These are phyloP conservation scores for Drosophila borealis DNA, from an alignment of 2,888 invertebrate genomes.

Conservation along the genomic window DNA sequence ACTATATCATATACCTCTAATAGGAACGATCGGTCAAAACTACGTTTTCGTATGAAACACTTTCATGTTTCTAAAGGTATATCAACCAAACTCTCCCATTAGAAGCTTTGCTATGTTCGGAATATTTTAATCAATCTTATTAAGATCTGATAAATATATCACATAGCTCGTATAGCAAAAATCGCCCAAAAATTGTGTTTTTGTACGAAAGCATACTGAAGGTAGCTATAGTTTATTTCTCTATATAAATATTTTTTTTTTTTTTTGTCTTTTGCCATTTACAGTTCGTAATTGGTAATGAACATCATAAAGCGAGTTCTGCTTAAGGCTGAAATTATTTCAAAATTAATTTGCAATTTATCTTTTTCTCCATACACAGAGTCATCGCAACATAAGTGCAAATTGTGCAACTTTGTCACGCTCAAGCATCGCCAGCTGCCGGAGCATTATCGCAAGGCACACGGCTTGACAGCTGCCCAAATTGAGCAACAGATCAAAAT, in stretches of 20 bases:
- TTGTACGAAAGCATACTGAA: no score
- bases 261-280: background rate
- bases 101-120: no score
- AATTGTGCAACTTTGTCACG: slow-evolving; percentile 70
- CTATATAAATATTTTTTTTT: background rate
- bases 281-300: background rate
- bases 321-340: background rate
- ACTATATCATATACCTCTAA: no score
- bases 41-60: no score
- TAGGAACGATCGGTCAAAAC: no score
- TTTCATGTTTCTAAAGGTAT: no score
- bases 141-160: background rate
- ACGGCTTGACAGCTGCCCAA: slow-evolving; percentile 51
- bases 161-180: no score
- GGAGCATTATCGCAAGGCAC: slow-evolving; percentile 69
- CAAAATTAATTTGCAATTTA: slow-evolving; percentile 3
- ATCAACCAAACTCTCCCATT: no score
- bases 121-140: background rate
- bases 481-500: slow-evolving; percentile 47
- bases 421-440: slow-evolving; percentile 58
- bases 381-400: slow-evolving; percentile 58
- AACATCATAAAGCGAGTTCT: background rate
- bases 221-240: background rate
- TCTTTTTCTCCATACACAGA: slow-evolving; percentile 10
- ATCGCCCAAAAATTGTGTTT: no score